Conservation (phyloP, 2,797 vertebrate genomes). For the Gymnopithys bicolor region DNA sequence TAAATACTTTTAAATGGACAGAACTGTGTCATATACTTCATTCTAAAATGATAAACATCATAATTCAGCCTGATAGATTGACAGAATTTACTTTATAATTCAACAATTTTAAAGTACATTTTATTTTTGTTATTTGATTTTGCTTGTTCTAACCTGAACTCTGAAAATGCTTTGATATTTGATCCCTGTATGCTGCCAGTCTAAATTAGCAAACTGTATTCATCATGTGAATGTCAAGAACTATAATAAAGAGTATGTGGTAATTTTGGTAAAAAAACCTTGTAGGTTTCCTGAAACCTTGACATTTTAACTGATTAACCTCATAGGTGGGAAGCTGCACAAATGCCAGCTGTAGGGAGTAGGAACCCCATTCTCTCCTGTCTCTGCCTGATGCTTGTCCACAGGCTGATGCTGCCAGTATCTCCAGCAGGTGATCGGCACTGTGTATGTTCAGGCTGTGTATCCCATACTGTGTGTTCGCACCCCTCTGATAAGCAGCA, state of each 20-base stretch:
- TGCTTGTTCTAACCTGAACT: background rate
- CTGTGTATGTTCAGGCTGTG: rapidly evolving
- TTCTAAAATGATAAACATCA: background rate
- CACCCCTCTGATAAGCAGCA: background rate
- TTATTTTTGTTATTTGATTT: background rate
- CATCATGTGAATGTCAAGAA: background rate
- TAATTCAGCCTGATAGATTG: background rate
- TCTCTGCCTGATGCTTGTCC: too few species aligned
- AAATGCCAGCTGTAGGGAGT: rapidly evolving
- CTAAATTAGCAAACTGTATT: background rate
- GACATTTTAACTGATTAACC: too few species aligned
- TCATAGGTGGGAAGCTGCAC: rapidly evolving
- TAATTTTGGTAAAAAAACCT: background rate
- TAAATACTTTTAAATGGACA: constrained; percentile 15
- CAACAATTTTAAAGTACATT: background rate
- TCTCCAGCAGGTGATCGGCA: background rate
- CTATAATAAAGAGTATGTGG: rapidly evolving
- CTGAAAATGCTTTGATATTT: background rate
- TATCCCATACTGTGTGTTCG: too few species aligned
- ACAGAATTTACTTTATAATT: background rate
- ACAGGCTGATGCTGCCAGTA: rapidly evolving
- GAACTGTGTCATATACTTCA: background rate
- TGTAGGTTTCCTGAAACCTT: background rate
- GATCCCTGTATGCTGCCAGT: rapidly evolving
- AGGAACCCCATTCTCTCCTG: rapidly evolving